These are phyloP conservation scores for Halesus radiatus DNA, from an alignment of 1,140 invertebrate genomes.

Conservation along the genomic window DNA sequence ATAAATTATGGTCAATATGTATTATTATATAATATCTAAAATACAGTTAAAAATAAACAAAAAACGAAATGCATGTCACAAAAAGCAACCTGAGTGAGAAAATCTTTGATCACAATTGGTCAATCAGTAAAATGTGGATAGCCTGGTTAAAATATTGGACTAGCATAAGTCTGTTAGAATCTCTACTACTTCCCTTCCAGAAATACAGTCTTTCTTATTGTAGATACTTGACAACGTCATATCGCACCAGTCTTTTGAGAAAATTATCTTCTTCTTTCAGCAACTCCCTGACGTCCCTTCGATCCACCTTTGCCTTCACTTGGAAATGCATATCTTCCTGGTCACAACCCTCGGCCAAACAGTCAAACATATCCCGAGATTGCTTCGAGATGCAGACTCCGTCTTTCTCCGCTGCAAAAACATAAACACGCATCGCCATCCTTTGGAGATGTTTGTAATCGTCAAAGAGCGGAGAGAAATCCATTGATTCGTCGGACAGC, in stretches of 20 bases:
- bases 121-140: no score
- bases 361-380: constrained; percentile 52
- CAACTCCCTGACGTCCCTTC: constrained; percentile 17
- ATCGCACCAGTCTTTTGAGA: constrained; percentile 45
- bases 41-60: no score
- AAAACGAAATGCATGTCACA: no score
- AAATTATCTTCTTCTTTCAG: constrained; percentile 49
- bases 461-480: constrained; percentile 44
- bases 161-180: no score
- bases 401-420: constrained; percentile 46
- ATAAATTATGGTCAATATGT: no score
- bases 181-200: no score
- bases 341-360: constrained; percentile 45
- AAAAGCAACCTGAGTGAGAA: no score
- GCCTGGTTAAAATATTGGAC: no score
- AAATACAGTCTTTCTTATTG: not conserved
- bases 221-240: constrained; percentile 47
- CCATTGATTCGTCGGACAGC: not conserved
- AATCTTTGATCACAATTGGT: no score
- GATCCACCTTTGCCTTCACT: constrained; percentile 46
- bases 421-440: constrained; percentile 36
- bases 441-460: constrained; percentile 40
- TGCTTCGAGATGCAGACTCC: constrained; percentile 28
- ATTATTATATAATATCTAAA: no score
- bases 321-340: constrained; percentile 51